A percentile compares a stretch with the other conserved stretches of the same genome.
Conservation (phyloP, 2,888 invertebrate species). For the Drosophila rubida region DNA sequence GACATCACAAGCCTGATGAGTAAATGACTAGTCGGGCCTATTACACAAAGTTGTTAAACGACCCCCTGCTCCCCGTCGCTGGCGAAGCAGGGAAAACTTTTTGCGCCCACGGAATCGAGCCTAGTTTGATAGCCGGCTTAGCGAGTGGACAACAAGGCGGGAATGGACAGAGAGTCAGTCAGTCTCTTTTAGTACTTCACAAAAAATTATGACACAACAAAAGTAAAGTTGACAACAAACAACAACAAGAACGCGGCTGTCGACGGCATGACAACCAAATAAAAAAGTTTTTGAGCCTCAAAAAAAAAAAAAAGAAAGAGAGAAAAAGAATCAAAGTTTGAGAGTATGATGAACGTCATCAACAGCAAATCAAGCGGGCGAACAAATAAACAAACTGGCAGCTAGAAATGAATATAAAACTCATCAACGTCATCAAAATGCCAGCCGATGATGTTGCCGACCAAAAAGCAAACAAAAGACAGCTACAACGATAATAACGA, state of each 20-base stretch:
- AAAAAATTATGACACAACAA: conserved; percentile 57
- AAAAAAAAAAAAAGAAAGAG: conserved; percentile 1
- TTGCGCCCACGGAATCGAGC: conserved; percentile 18
- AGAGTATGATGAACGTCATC: conserved; percentile 59
- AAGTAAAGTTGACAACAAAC: conserved; percentile 49
- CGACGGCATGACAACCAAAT: conserved; percentile 49
- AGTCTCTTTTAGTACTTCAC: conserved; percentile 16
- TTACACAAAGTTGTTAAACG: conserved; percentile 52
- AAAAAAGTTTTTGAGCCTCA: conserved; percentile 51
- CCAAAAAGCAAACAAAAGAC: conserved; percentile 46
- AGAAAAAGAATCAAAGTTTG: conserved; percentile 26
- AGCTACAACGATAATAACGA: conserved; percentile 40
- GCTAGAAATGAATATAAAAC: conserved; percentile 66
- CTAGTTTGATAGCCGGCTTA: conserved; percentile 21
- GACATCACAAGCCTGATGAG: conserved; percentile 56
- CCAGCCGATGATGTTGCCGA: conserved; percentile 32
- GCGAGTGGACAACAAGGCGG: neutral
- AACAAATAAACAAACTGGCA: conserved; percentile 59
- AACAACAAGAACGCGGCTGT: conserved; percentile 38
- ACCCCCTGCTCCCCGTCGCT: no score
- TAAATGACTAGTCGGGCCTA: conserved; percentile 36
- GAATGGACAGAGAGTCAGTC: neutral
- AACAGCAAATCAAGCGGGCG: conserved; percentile 67
- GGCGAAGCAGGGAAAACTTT: conserved; percentile 19
- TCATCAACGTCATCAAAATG: conserved; percentile 73